These are phyloP conservation scores for Drosophila emarginata DNA, from an alignment of 2,888 invertebrate species.

Conservation along the genomic window DNA sequence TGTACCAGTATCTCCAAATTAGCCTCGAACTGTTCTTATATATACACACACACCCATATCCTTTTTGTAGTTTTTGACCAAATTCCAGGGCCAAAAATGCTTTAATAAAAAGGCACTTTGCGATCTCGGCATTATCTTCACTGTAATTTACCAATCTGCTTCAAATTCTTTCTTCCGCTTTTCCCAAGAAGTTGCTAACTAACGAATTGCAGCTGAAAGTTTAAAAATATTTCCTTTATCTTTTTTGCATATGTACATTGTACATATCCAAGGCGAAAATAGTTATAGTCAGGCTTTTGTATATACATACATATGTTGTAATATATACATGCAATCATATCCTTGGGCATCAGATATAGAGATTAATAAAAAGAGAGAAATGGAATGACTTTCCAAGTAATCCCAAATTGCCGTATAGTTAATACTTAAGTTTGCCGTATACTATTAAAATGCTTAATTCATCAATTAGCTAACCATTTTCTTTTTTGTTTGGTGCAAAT, in stretches of 20 bases:
- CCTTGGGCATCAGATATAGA: neutral
- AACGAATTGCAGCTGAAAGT: neutral
- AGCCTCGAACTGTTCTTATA: neutral
- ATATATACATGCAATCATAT: neutral
- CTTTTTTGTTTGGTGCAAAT: neutral
- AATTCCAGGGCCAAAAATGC: neutral
- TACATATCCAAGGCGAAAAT: neutral
- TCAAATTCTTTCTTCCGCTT: neutral
- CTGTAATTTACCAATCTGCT: neutral
- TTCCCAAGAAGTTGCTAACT: slow-evolving; percentile 6
- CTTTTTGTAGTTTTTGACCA: neutral
- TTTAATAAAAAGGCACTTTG: neutral
- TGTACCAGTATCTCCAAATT: neutral
- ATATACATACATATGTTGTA: neutral
- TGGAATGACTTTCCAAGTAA: slow-evolving; percentile 1
- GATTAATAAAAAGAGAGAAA: neutral
- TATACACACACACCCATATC: neutral
- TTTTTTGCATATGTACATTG: neutral
- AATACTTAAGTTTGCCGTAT: slow-evolving; percentile 51
- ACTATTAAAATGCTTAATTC: slow-evolving; percentile 48
- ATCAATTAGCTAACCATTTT: slow-evolving; percentile 42
- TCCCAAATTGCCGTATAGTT: slow-evolving; percentile 44
- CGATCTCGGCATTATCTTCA: neutral
- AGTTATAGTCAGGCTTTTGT: neutral
- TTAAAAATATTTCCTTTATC: neutral